Evolutionary conservation across 2,797 vertebrate species (phyloP).

Genomic region (Ceyx erithaca): DNA sequence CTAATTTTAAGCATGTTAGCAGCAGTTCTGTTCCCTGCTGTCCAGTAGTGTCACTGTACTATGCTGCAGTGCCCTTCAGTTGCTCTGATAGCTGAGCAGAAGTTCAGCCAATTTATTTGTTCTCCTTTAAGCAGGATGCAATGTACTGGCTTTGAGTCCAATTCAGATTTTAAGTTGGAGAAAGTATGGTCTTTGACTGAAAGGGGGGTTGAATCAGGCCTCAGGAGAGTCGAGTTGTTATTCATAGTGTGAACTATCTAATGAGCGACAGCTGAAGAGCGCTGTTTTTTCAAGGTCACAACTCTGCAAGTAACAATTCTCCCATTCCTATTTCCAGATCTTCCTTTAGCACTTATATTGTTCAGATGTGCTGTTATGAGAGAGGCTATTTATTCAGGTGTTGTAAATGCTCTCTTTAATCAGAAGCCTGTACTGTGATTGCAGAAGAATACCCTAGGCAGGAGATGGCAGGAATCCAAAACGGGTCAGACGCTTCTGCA

Average conservation of each 20-base stretch:
- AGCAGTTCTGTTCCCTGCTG: neutral
- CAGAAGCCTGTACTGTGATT: neutral
- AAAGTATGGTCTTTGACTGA: neutral
- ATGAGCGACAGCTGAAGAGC: neutral
- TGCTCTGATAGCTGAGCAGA: neutral
- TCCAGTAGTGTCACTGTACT: neutral
- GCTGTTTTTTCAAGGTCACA: constrained; percentile 38
- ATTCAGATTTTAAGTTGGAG: constrained; percentile 29
- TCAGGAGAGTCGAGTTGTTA: neutral
- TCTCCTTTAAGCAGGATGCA: constrained; percentile 8
- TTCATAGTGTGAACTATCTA: constrained; percentile 14
- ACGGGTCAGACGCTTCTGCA: neutral
- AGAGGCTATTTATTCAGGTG: constrained; percentile 24
- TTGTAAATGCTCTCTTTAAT: constrained; percentile 24
- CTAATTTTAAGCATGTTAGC: constrained; percentile 6
- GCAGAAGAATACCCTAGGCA: neutral
- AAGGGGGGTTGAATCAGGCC: neutral
- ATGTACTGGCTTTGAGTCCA: neutral
- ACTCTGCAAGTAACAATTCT: neutral
- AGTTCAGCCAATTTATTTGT: constrained; percentile 43
- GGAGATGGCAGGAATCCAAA: neutral
- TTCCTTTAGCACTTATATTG: neutral
- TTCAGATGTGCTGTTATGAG: constrained; percentile 24
- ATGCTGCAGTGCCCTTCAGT: constrained; percentile 11
- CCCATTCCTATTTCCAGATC: neutral